Conservation (phyloP, 2,113 vertebrate species). For the Pluvianellus socialis region DNA sequence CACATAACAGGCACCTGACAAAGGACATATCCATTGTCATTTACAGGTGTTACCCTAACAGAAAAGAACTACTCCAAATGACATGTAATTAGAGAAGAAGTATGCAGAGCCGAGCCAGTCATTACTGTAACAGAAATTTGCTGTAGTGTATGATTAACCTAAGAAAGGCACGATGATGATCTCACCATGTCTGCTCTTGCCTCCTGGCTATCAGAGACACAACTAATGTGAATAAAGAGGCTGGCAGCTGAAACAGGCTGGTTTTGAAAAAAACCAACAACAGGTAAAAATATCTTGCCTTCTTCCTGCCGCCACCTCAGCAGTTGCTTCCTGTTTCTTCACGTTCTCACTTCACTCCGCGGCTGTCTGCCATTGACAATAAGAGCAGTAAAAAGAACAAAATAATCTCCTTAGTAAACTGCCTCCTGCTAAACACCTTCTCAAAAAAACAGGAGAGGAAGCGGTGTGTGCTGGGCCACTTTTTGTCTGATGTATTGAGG, state of each 20-base stretch:
- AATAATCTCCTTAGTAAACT: constrained; percentile 20
- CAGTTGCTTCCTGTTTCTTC: constrained; percentile 49
- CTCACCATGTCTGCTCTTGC: constrained; percentile 21
- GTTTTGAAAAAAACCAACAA: background rate
- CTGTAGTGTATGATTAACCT: constrained; percentile 6
- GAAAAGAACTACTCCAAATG: background rate
- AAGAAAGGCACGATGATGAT: constrained; percentile 29
- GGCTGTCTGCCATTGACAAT: constrained; percentile 9
- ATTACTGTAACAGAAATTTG: constrained; percentile 47
- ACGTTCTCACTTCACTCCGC: background rate
- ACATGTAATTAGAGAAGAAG: constrained; percentile 41
- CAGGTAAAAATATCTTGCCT: constrained; percentile 49
- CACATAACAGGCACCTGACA: constrained; percentile 1
- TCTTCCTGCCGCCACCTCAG: constrained; percentile 40
- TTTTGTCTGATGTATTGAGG: background rate
- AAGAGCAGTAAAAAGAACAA: constrained; percentile 24
- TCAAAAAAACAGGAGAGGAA: background rate
- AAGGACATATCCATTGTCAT: background rate
- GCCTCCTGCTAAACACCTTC: background rate
- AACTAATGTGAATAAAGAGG: background rate
- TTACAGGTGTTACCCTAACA: background rate
- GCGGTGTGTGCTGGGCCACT: background rate
- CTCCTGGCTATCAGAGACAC: constrained; percentile 23
- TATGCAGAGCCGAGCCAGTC: constrained; percentile 31
- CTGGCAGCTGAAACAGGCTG: background rate